These are phyloP conservation scores for Cataglyphis livida DNA, from an alignment of 2,888 invertebrate genomes.

Conservation along the genomic window DNA sequence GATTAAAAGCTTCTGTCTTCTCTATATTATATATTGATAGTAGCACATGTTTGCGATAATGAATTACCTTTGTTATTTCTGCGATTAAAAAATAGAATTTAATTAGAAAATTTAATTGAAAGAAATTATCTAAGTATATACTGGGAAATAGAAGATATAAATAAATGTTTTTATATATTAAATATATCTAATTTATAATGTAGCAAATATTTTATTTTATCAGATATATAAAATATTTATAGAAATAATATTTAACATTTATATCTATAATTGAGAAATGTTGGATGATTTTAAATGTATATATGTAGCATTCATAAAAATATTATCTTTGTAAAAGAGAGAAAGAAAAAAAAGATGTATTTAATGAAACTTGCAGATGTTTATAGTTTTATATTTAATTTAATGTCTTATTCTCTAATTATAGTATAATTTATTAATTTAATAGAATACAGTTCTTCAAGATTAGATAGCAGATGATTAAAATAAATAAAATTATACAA, in stretches of 20 bases:
- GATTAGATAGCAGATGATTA: neutral
- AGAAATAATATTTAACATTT: neutral
- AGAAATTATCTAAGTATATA: neutral
- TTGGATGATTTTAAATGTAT: neutral
- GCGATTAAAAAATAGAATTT: neutral
- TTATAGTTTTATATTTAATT: neutral
- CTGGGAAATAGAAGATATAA: neutral
- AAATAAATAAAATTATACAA: neutral
- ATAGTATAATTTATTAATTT: neutral
- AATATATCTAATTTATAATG: neutral
- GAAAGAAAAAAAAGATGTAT: neutral
- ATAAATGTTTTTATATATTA: neutral
- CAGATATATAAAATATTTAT: neutral
- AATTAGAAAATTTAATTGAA: neutral
- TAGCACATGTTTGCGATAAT: neutral
- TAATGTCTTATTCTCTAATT: neutral
- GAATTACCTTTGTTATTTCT: neutral
- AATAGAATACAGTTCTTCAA: neutral
- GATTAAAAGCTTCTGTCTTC: conserved; percentile 62
- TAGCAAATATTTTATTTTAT: neutral
- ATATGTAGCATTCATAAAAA: neutral
- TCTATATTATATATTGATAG: conserved; percentile 46
- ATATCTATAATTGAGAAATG: neutral
- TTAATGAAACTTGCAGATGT: neutral
- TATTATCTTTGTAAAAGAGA: neutral